phyloP scores from a whole-genome alignment of 2,797 vertebrate genomes.

The Melanogrammus aeglefinus region DNA sequence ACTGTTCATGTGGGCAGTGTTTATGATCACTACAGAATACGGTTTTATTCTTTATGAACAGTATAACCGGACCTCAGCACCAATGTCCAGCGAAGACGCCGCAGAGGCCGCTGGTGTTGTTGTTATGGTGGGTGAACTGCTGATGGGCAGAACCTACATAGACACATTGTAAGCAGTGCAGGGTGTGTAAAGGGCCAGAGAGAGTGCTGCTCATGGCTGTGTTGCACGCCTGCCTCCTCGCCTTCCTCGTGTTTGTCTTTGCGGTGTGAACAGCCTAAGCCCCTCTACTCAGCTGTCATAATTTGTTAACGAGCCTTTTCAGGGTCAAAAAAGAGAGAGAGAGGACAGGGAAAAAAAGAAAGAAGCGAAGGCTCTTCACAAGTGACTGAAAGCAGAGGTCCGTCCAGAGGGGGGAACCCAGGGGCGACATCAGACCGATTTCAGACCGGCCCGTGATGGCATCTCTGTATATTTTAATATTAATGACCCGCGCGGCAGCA shows the following conservation, averaged over 20 bases:
- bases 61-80: not conserved
- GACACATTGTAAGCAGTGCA: not conserved
- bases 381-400: constrained; percentile 76
- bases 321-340: constrained; percentile 65
- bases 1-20: not conserved
- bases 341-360: constrained; percentile 59
- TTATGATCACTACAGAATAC: too few relatives aligned
- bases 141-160: constrained; percentile 41
- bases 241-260: constrained; percentile 72
- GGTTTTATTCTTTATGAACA: too few relatives aligned
- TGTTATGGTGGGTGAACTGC: constrained; percentile 50
- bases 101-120: not conserved
- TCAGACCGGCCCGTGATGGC: constrained; percentile 83
- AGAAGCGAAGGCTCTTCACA: constrained; percentile 71
- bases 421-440: constrained; percentile 82
- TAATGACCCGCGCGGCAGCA: constrained; percentile 71
- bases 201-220: not conserved
- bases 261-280: constrained; percentile 73
- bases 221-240: constrained; percentile 49
- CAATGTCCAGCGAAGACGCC: not conserved
- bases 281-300: constrained; percentile 82
- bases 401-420: constrained; percentile 71
- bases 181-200: not conserved
- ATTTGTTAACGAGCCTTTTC: constrained; percentile 83
- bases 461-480: constrained; percentile 86